Percentiles rank a stretch among this genome's conserved stretches.
These are phyloP conservation scores for Agrenia bidenticulata DNA, from an alignment of 2,888 invertebrate species.

Conservation along the genomic window DNA sequence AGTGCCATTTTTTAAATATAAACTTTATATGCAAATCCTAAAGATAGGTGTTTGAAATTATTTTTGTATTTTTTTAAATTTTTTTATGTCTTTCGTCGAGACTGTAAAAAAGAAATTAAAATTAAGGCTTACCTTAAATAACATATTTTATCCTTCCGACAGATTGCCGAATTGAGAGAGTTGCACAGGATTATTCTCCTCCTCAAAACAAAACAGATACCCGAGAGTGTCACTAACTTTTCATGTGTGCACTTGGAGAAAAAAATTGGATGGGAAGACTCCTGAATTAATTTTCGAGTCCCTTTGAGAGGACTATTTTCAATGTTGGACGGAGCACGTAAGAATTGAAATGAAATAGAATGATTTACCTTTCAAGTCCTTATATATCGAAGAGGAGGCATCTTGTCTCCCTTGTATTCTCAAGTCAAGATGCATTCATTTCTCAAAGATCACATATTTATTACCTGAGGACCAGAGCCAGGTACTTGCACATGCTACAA, in stretches of 20 bases:
- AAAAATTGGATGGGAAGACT: neutral
- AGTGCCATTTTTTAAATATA: too few relatives aligned
- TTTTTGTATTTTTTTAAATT: too few relatives aligned
- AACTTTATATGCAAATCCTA: too few relatives aligned
- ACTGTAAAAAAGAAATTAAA: too few relatives aligned
- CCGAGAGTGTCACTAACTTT: neutral
- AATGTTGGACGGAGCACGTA: neutral
- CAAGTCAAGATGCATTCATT: slow-evolving; percentile 9
- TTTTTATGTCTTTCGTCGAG: too few relatives aligned
- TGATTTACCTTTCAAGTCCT: slow-evolving; percentile 4
- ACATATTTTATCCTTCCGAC: too few relatives aligned
- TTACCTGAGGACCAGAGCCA: too few relatives aligned
- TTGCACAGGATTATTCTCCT: too few relatives aligned
- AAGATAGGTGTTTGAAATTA: too few relatives aligned
- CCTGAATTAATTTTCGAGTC: neutral
- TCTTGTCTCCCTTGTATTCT: neutral
- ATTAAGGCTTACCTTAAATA: too few relatives aligned
- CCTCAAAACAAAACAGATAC: neutral
- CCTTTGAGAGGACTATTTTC: neutral
- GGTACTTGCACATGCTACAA: too few relatives aligned
- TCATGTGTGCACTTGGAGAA: neutral
- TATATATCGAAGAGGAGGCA: slow-evolving; percentile 6
- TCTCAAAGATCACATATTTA: slow-evolving; percentile 5
- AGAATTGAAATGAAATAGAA: neutral
- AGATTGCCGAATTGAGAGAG: too few relatives aligned